These are phyloP conservation scores for Periophthalmodon schlosseri DNA, from an alignment of 2,113 vertebrate genomes.

Conservation along the genomic window DNA sequence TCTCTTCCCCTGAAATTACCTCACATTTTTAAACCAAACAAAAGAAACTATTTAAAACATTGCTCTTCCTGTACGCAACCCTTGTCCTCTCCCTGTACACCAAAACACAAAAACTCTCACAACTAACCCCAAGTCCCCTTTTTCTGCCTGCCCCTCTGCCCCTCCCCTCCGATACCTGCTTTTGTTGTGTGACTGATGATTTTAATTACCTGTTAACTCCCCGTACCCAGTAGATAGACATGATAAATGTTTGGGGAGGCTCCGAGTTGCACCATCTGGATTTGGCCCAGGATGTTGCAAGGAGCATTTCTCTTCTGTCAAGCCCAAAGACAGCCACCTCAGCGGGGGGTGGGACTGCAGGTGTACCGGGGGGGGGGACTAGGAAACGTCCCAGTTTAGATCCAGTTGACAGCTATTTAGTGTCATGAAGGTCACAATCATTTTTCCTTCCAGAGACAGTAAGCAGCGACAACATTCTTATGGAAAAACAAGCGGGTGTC, in stretches of 20 bases:
- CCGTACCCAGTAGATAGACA: conserved; percentile 71
- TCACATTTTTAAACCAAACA: background rate
- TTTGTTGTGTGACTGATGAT: conserved; percentile 72
- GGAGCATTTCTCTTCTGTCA: conserved; percentile 54
- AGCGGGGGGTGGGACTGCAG: conserved; percentile 54
- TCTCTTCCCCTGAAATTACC: background rate
- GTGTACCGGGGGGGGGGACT: conserved; percentile 52
- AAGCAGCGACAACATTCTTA: conserved; percentile 36
- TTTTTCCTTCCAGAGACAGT: conserved; percentile 49
- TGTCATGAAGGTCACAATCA: conserved; percentile 56
- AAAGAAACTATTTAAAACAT: background rate
- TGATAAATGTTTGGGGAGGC: conserved; percentile 64
- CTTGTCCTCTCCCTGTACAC: background rate
- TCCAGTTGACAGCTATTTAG: conserved; percentile 67
- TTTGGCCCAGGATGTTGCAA: conserved; percentile 40
- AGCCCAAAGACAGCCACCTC: conserved; percentile 50
- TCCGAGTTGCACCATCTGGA: conserved; percentile 65
- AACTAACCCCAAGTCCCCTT: conserved; percentile 18
- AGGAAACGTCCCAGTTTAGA: conserved; percentile 67
- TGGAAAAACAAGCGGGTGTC: conserved; percentile 23
- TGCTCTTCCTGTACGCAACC: background rate
- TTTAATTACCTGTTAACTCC: conserved; percentile 75
- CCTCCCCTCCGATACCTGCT: conserved; percentile 34
- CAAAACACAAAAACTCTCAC: conserved; percentile 16
- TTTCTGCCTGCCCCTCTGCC: conserved; percentile 22